Evolutionary conservation across 1,140 invertebrate species (phyloP).

Genomic region (Mycetomoellerius zeteki): DNA sequence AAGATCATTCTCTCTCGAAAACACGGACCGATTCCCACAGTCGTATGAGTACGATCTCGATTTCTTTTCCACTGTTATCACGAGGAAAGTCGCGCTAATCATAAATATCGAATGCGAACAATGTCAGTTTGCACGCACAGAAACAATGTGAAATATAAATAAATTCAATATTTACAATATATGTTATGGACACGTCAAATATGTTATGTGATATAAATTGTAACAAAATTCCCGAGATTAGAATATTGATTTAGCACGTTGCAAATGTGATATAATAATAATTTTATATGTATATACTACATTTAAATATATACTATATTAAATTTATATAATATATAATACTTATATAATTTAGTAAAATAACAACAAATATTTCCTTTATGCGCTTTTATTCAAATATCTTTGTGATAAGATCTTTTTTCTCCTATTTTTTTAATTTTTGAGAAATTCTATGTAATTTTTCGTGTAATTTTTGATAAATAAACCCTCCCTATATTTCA

Average conservation of each 20-base stretch:
- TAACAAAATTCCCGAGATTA: background rate
- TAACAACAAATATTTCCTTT: no score
- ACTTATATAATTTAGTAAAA: no score
- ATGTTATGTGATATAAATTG: background rate
- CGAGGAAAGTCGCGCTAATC: background rate
- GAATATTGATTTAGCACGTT: constrained; percentile 4
- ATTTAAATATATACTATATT: background rate
- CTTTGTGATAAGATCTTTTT: background rate
- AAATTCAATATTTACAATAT: constrained; percentile 10
- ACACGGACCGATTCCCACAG: constrained; percentile 12
- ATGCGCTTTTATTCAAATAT: no score
- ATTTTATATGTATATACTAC: background rate
- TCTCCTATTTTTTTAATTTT: background rate
- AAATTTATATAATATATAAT: background rate
- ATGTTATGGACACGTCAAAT: background rate
- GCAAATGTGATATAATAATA: background rate
- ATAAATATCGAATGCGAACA: constrained; percentile 3
- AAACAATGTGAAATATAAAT: constrained; percentile 23
- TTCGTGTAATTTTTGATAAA: background rate
- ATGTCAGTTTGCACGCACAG: background rate
- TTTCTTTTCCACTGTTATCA: constrained; percentile 12
- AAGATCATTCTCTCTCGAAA: constrained; percentile 36
- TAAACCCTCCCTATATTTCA: background rate
- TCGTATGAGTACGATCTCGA: background rate
- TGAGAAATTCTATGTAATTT: background rate